These are phyloP conservation scores for Triops longicaudatus DNA, from an alignment of 1,140 invertebrate genomes.

Conservation along the genomic window DNA sequence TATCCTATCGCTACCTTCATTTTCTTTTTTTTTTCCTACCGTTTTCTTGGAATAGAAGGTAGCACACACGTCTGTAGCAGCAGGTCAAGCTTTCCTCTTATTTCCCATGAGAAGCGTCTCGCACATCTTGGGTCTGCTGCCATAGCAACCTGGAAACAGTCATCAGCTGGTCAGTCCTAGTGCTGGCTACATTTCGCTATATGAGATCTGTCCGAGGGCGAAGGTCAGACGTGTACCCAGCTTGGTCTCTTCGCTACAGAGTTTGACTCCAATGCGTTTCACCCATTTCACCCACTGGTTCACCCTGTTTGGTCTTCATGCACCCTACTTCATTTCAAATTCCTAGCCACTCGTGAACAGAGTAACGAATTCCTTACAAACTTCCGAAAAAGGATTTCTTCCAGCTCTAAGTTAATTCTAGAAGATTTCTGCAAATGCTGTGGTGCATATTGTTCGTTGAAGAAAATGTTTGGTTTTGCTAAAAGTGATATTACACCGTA, in stretches of 20 bases:
- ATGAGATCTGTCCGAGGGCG: not conserved
- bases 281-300: not conserved
- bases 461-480: too few species aligned
- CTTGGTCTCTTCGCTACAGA: not conserved
- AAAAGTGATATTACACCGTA: too few species aligned
- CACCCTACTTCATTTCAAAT: not conserved
- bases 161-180: not conserved
- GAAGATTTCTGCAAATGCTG: too few species aligned
- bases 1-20: not conserved
- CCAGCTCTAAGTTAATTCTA: too few species aligned
- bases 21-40: not conserved
- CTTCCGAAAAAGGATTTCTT: too few species aligned
- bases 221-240: not conserved
- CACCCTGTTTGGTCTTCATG: not conserved
- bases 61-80: not conserved
- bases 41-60: not conserved
- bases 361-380: too few species aligned
- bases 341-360: too few species aligned
- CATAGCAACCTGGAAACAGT: not conserved
- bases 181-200: not conserved
- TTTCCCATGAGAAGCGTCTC: not conserved
- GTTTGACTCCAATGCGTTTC: not conserved
- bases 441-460: too few species aligned
- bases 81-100: slow-evolving; percentile 6
- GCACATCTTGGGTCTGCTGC: not conserved